phyloP scores from a whole-genome alignment of 1,140 invertebrate species.

The Cyclina sinensis region DNA sequence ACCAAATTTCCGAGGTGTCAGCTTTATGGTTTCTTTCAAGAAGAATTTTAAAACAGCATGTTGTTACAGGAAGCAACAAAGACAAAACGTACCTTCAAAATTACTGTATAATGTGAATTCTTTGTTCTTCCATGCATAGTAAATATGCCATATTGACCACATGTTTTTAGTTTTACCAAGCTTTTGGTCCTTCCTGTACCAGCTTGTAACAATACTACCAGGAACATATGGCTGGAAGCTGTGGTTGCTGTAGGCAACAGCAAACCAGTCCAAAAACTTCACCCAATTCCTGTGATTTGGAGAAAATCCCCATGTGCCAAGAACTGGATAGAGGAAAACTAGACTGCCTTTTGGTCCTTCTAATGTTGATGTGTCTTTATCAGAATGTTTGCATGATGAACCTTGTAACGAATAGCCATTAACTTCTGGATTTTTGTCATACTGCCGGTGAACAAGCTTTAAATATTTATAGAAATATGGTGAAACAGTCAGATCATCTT shows the following conservation, averaged over 20 bases:
- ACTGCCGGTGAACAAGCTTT: constrained; percentile 75
- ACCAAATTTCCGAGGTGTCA: no score
- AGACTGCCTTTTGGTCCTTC: constrained; percentile 44
- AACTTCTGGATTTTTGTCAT: constrained; percentile 66
- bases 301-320: constrained; percentile 78
- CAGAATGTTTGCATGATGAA: constrained; percentile 63
- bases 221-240: constrained; percentile 72
- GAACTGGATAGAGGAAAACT: constrained; percentile 72
- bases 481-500: constrained; percentile 78
- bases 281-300: constrained; percentile 73
- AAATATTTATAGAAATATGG: constrained; percentile 75
- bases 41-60: no score
- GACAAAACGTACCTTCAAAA: constrained; percentile 57
- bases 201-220: constrained; percentile 62
- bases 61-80: no score
- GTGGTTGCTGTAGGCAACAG: not conserved
- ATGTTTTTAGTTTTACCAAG: constrained; percentile 63
- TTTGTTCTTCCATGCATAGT: constrained; percentile 70
- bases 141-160: constrained; percentile 81
- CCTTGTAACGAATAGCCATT: constrained; percentile 75
- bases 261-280: constrained; percentile 75
- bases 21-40: no score
- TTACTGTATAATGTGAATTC: constrained; percentile 60
- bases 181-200: constrained; percentile 61
- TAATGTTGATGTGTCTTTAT: not conserved